phyloP scores from a whole-genome alignment of 2,113 vertebrate species.

The Rhea pennata region DNA sequence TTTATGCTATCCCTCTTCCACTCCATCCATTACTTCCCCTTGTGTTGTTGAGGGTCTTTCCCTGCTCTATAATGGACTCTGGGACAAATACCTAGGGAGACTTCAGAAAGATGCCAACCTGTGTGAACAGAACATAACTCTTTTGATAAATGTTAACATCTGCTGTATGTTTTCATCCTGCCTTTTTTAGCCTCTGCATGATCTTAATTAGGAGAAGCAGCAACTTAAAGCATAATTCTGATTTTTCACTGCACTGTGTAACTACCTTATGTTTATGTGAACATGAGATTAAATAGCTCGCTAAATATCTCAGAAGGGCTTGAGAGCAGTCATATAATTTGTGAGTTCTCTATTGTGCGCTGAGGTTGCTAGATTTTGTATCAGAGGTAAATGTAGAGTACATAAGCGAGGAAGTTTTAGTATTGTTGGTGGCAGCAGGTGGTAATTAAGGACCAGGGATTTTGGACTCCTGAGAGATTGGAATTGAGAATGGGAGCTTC shows the following conservation, averaged over 20 bases:
- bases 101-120: background rate
- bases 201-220: background rate
- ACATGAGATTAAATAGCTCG: background rate
- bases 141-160: background rate
- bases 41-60: background rate
- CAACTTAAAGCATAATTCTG: background rate
- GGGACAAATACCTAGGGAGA: accelerated
- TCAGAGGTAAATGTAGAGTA: background rate
- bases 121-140: background rate
- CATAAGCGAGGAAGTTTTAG: background rate
- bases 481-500: background rate
- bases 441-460: background rate
- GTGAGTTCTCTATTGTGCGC: accelerated
- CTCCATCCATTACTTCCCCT: background rate
- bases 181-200: background rate
- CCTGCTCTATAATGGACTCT: background rate
- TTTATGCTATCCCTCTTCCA: too few relatives aligned
- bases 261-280: background rate
- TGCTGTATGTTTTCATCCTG: background rate
- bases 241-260: background rate
- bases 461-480: accelerated
- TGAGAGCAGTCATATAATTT: background rate
- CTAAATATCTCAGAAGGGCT: background rate
- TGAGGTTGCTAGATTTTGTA: background rate
- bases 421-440: background rate